Percentiles rank a stretch among this genome's conserved stretches.
phyloP scores from a whole-genome alignment of 2,888 invertebrate species.

The Drosophila hamatofila region DNA sequence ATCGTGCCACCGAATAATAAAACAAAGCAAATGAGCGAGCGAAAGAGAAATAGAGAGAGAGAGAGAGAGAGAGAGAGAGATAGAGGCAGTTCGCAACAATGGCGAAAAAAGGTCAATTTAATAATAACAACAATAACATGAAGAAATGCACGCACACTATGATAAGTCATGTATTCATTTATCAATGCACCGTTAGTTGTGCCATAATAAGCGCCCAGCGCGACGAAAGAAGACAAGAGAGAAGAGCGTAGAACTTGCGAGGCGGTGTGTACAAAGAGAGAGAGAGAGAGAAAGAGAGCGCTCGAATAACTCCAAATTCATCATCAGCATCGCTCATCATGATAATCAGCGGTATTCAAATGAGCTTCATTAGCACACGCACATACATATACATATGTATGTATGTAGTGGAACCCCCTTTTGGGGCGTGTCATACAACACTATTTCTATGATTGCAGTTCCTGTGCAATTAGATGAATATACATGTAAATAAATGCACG shows the following conservation, averaged over 20 bases:
- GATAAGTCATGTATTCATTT: conserved; percentile 47
- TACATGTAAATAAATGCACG: conserved; percentile 7
- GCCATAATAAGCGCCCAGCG: conserved; percentile 57
- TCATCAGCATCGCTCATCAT: conserved; percentile 39
- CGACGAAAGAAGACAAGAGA: conserved; percentile 12
- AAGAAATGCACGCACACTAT: conserved; percentile 19
- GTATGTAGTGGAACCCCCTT: background rate
- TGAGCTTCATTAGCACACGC: conserved; percentile 58
- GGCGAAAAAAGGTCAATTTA: conserved; percentile 78
- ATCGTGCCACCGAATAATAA: conserved; percentile 56
- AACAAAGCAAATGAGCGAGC: conserved; percentile 28
- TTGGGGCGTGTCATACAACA: conserved; percentile 43
- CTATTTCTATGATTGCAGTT: conserved; percentile 42
- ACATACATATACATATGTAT: background rate
- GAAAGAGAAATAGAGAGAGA: too few species aligned
- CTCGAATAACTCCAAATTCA: conserved; percentile 36
- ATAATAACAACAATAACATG: conserved; percentile 62
- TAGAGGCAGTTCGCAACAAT: conserved; percentile 38
- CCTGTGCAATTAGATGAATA: conserved; percentile 30
- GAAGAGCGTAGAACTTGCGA: conserved; percentile 29
- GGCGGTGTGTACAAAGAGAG: conserved; percentile 70
- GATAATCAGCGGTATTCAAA: conserved; percentile 66
- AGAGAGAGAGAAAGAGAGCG: conserved; percentile 1
- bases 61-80: conserved; percentile 19
- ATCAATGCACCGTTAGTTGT: conserved; percentile 76